phyloP scores from a whole-genome alignment of 2,888 invertebrate species.

The Drosophila mulleri region DNA sequence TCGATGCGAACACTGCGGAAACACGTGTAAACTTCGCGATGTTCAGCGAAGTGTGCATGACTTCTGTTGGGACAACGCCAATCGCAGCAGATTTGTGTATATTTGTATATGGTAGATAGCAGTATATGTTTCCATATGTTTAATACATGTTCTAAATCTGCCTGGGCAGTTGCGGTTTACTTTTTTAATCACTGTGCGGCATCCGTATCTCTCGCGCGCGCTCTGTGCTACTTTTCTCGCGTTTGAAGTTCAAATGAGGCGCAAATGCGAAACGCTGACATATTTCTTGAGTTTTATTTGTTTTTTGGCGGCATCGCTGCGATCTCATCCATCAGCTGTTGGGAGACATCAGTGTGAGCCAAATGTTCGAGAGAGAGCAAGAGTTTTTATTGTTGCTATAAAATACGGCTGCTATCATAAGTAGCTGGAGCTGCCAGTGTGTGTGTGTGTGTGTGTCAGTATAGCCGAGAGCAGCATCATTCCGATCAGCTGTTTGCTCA shows the following conservation, averaged over 20 bases:
- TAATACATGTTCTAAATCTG: conserved; percentile 24
- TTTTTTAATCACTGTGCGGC: conserved; percentile 36
- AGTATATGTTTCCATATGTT: conserved; percentile 3
- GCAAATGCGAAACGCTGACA: conserved; percentile 65
- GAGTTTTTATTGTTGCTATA: background rate
- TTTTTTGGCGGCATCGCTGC: conserved; percentile 52
- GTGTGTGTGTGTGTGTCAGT: background rate
- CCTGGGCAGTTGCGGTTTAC: background rate
- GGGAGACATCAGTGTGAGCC: conserved; percentile 6
- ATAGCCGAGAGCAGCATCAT: conserved; percentile 3
- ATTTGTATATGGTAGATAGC: background rate
- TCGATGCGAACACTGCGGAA: conserved; percentile 15
- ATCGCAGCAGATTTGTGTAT: background rate
- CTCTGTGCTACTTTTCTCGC: conserved; percentile 77
- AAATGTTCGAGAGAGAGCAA: conserved; percentile 14
- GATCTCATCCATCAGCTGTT: conserved; percentile 58
- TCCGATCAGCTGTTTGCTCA: conserved; percentile 25
- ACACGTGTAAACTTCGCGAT: conserved; percentile 22
- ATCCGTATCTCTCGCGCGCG: conserved; percentile 56
- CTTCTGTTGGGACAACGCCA: background rate
- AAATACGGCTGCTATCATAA: conserved; percentile 14
- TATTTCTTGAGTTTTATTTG: conserved; percentile 36
- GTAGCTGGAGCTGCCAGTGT: background rate
- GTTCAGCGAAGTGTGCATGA: conserved; percentile 12
- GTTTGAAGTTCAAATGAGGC: conserved; percentile 78